These are phyloP conservation scores for Anadara kagoshimensis DNA, from an alignment of 1,140 invertebrate species.

Conservation along the genomic window DNA sequence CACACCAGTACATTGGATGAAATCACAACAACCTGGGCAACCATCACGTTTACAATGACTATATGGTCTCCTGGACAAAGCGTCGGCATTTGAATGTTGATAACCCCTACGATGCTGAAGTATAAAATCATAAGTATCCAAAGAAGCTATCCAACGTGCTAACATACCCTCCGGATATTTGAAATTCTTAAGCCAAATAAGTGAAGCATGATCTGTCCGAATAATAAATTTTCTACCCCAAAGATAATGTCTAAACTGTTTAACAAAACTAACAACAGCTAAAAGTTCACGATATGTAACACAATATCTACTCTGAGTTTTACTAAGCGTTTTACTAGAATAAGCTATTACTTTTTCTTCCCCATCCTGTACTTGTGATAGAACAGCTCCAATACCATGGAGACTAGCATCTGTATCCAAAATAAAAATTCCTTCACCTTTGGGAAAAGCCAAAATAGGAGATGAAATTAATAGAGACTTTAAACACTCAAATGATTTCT, in stretches of 20 bases:
- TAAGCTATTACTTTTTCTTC: conserved; percentile 18
- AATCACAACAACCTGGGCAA: conserved; percentile 1
- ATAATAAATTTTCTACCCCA: conserved; percentile 13
- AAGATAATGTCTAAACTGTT: conserved; percentile 27
- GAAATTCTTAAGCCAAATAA: conserved; percentile 6
- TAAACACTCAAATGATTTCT: conserved; percentile 26
- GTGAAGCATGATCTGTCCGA: conserved; percentile 12
- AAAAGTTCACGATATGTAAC: conserved; percentile 6
- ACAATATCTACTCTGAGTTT: conserved; percentile 19
- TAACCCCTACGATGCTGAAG: conserved; percentile 14
- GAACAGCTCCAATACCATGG: conserved; percentile 51
- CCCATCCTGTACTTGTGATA: conserved; percentile 25
- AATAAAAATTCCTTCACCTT: conserved; percentile 22
- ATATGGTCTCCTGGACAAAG: background rate
- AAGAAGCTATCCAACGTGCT: conserved; percentile 9
- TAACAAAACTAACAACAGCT: conserved; percentile 21
- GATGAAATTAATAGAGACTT: conserved; percentile 10
- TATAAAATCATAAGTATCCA: conserved; percentile 12
- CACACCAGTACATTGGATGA: background rate
- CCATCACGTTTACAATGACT: background rate
- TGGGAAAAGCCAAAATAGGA: conserved; percentile 45
- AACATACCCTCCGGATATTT: conserved; percentile 11
- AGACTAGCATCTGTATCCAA: conserved; percentile 48
- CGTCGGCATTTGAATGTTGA: conserved; percentile 8
- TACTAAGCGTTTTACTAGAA: conserved; percentile 5